Conservation (phyloP, 1,140 invertebrate genomes). For the Nebria ingens region DNA sequence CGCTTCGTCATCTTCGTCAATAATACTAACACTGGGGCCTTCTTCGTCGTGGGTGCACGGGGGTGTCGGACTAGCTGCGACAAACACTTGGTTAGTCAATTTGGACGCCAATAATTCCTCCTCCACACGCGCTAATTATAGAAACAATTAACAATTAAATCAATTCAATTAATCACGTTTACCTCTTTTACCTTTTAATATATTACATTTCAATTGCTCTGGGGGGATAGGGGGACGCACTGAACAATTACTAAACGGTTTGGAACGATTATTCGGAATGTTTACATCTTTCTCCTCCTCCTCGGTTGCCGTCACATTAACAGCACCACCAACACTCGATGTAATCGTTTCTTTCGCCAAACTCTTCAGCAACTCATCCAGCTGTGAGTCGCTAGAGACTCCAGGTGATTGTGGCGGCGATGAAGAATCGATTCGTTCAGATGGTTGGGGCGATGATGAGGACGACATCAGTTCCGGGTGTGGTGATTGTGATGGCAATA, state of each 20-base stretch:
- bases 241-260: conserved; percentile 41
- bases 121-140: conserved; percentile 40
- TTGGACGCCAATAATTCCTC: conserved; percentile 43
- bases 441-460: conserved; percentile 9
- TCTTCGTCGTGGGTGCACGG: conserved; percentile 25
- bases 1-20: conserved; percentile 18
- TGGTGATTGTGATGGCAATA: conserved; percentile 17
- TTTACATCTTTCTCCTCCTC: neutral
- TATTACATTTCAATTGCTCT: conserved; percentile 89
- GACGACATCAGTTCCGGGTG: neutral
- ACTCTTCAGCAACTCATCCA: conserved; percentile 52
- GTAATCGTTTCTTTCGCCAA: conserved; percentile 42
- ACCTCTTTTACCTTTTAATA: conserved; percentile 62
- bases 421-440: neutral
- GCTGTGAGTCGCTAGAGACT: conserved; percentile 38
- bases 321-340: neutral
- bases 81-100: conserved; percentile 43
- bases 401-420: conserved; percentile 13
- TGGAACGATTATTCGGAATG: neutral
- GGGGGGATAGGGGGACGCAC: conserved; percentile 60
- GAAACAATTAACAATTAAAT: conserved; percentile 10
- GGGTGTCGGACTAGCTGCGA: conserved; percentile 28
- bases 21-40: conserved; percentile 22
- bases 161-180: neutral
- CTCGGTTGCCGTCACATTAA: neutral